Conservation (phyloP, 2,113 vertebrate genomes). For the Dryoscopus gambensis region DNA sequence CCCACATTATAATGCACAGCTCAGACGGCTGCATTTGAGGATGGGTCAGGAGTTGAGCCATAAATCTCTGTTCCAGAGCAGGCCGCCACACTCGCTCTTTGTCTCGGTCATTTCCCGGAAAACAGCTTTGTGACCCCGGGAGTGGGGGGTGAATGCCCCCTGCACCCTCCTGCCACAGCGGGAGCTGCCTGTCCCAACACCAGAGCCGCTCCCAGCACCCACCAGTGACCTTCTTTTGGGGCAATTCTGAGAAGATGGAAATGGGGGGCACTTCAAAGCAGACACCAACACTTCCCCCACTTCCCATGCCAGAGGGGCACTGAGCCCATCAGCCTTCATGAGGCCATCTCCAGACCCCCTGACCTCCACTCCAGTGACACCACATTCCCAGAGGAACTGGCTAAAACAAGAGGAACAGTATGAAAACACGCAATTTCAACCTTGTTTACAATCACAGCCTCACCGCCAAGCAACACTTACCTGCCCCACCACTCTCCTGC, state of each 20-base stretch:
- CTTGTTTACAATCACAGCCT: not conserved
- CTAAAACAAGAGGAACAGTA: not conserved
- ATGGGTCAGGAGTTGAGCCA: slow-evolving; percentile 23
- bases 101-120: not conserved
- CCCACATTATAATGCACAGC: not conserved
- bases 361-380: not conserved
- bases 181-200: fast-evolving
- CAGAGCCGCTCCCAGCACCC: fast-evolving
- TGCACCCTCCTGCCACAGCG: fast-evolving
- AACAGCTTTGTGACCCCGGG: fast-evolving
- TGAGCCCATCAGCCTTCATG: fast-evolving
- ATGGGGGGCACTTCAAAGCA: not conserved
- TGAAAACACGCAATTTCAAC: not conserved
- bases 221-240: not conserved
- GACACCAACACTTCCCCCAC: fast-evolving
- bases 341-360: not conserved
- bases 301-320: no score
- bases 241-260: not conserved
- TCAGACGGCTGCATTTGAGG: not conserved
- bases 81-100: not conserved
- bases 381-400: not conserved
- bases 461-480: not conserved
- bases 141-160: not conserved
- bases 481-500: not conserved
- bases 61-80: not conserved